Percentiles rank a stretch among this genome's conserved stretches.
Conservation (phyloP, 2,888 invertebrate species). For the Stenotaenia linearis region DNA sequence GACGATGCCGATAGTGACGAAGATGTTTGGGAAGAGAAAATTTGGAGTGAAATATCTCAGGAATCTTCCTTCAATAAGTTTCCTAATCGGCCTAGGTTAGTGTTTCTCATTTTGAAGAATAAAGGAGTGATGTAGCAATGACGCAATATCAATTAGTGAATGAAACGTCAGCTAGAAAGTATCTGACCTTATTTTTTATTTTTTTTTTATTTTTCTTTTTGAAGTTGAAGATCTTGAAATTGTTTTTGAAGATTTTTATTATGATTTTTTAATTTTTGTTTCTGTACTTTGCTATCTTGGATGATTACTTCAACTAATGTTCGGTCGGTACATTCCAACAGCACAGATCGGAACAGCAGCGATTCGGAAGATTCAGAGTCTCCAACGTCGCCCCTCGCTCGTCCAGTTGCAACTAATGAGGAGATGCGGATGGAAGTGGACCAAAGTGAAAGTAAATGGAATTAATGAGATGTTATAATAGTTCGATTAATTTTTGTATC, state of each 20-base stretch:
- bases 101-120: neutral
- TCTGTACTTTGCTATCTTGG: neutral
- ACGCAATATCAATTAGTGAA: too few species aligned
- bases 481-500: conserved; percentile 1
- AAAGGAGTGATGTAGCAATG: too few species aligned
- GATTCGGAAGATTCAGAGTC: conserved; percentile 46
- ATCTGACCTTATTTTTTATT: conserved; percentile 20
- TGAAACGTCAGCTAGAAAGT: too few species aligned
- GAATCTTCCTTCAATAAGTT: neutral
- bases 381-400: neutral
- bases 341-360: conserved; percentile 40
- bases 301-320: neutral
- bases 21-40: conserved; percentile 47
- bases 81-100: neutral
- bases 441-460: conserved; percentile 28
- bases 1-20: conserved; percentile 49
- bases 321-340: neutral
- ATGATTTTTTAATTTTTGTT: neutral
- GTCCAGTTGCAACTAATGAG: conserved; percentile 29
- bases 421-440: conserved; percentile 38
- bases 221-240: too few species aligned
- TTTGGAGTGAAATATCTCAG: conserved; percentile 36
- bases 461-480: too few species aligned
- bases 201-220: neutral
- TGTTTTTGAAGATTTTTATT: too few species aligned